Conservation (phyloP, 1,140 invertebrate species). For the Andrena cerasifolii region DNA sequence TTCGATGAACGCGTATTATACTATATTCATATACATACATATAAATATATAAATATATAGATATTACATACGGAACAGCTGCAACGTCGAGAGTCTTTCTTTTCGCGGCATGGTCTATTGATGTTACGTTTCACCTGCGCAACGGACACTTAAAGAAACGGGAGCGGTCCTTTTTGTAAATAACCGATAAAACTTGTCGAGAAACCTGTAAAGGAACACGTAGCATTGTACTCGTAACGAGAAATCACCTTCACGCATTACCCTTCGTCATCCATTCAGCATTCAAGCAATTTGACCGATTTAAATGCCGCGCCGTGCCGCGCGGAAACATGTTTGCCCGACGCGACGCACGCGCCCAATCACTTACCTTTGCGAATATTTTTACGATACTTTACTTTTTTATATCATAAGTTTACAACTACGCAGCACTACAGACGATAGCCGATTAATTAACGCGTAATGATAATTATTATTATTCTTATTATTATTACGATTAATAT, state of each 20-base stretch:
- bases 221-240: slow-evolving; percentile 38
- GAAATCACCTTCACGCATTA: slow-evolving; percentile 27
- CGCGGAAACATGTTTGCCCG: not conserved
- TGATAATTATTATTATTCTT: slow-evolving; percentile 63
- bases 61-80: slow-evolving; percentile 18
- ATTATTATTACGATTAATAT: slow-evolving; percentile 64
- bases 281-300: slow-evolving; percentile 43
- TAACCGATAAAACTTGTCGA: slow-evolving; percentile 48
- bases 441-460: slow-evolving; percentile 70
- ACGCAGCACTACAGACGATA: slow-evolving; percentile 68
- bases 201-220: slow-evolving; percentile 26
- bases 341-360: slow-evolving; percentile 31
- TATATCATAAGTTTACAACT: slow-evolving; percentile 68
- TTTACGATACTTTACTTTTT: slow-evolving; percentile 71
- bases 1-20: slow-evolving; percentile 23
- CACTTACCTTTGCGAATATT: slow-evolving; percentile 67
- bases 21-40: not conserved
- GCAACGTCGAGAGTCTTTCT: slow-evolving; percentile 47
- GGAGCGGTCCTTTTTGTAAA: slow-evolving; percentile 60
- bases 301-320: slow-evolving; percentile 11
- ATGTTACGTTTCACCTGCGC: slow-evolving; percentile 33
- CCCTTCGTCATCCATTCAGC: slow-evolving; percentile 20
- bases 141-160: slow-evolving; percentile 24
- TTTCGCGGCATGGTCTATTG: slow-evolving; percentile 40
- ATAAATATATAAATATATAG: not conserved